Evolutionary conservation across 1,140 invertebrate species (phyloP).

Genomic region (Zelostemma sp.): DNA sequence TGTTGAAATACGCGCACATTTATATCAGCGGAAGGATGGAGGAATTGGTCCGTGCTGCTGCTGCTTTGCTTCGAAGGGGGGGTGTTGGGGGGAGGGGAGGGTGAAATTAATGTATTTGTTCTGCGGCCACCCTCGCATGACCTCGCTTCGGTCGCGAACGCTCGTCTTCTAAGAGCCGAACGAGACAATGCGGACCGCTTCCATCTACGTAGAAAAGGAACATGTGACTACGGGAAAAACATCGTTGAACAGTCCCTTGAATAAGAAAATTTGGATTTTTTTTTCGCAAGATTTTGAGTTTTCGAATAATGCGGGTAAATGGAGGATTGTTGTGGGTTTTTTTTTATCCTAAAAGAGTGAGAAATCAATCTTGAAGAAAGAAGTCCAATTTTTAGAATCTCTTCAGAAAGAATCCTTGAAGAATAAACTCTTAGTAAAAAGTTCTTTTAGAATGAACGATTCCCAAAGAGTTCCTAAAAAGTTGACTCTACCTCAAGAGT

Average conservation of each 20-base stretch:
- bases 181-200: conserved; percentile 27
- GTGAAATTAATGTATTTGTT: conserved; percentile 67
- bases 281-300: too few relatives aligned
- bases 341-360: too few relatives aligned
- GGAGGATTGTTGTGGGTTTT: too few relatives aligned
- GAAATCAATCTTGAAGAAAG: too few relatives aligned
- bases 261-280: background rate
- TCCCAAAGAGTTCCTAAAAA: too few relatives aligned
- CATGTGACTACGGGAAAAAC: conserved; percentile 10
- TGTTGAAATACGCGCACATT: conserved; percentile 44
- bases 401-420: too few relatives aligned
- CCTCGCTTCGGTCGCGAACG: conserved; percentile 47
- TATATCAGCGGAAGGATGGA: conserved; percentile 38
- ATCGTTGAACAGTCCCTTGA: background rate
- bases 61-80: background rate
- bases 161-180: conserved; percentile 31
- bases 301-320: too few relatives aligned
- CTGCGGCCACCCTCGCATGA: conserved; percentile 63
- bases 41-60: conserved; percentile 30
- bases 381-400: too few relatives aligned
- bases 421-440: too few relatives aligned
- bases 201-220: background rate
- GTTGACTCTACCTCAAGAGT: too few relatives aligned
- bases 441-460: too few relatives aligned
- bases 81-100: conserved; percentile 25